Conservation (phyloP, 2,888 invertebrate species). For the Drosophila borealis region DNA sequence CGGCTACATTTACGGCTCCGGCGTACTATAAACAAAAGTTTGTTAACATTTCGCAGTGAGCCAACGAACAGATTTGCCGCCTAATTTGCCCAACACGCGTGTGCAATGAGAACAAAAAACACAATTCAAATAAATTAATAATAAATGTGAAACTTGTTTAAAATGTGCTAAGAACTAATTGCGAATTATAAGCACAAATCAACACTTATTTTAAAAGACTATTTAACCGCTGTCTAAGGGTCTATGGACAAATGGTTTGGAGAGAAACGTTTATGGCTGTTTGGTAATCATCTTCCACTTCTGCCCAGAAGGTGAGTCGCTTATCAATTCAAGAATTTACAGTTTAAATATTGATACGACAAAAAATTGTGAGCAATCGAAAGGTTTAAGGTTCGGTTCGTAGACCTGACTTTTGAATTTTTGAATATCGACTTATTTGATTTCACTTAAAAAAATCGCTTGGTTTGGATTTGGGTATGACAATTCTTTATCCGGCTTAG, state of each 20-base stretch:
- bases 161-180: slow-evolving; percentile 21
- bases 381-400: no score
- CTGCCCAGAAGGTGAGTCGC: slow-evolving; percentile 90
- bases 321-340: background rate
- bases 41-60: slow-evolving; percentile 63
- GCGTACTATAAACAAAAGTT: slow-evolving; percentile 68
- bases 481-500: no score
- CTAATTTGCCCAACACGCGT: slow-evolving; percentile 46
- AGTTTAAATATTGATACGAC: no score
- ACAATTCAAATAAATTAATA: slow-evolving; percentile 1
- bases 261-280: slow-evolving; percentile 95
- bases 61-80: slow-evolving; percentile 63
- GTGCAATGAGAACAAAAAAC: slow-evolving; percentile 30
- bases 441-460: no score
- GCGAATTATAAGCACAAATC: background rate
- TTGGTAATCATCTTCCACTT: slow-evolving; percentile 94
- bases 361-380: no score
- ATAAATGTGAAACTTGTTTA: background rate
- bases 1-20: slow-evolving; percentile 50
- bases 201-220: slow-evolving; percentile 3
- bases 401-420: no score
- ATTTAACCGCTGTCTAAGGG: slow-evolving; percentile 33
- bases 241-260: slow-evolving; percentile 97
- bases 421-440: no score
- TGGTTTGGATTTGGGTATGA: no score